These are phyloP conservation scores for Lanius collurio DNA, from an alignment of 2,113 vertebrate species.

Conservation along the genomic window DNA sequence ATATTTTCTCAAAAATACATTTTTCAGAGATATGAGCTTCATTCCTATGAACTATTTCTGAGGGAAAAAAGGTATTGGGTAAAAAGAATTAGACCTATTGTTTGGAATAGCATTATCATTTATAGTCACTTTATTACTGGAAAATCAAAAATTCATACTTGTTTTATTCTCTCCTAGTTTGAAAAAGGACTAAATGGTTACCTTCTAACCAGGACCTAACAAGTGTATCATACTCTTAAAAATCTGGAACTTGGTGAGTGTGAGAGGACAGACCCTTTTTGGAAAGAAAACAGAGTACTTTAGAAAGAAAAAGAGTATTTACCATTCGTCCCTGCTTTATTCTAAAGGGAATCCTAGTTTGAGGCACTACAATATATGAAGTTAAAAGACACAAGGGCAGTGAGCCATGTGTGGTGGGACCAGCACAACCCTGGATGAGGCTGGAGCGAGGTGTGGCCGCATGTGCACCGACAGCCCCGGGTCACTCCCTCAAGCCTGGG, in stretches of 20 bases:
- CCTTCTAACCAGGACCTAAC: neutral
- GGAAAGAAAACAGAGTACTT: neutral
- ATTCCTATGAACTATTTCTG: neutral
- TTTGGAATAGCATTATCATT: neutral
- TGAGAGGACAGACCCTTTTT: neutral
- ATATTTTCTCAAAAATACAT: neutral
- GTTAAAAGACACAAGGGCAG: neutral
- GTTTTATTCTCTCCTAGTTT: neutral
- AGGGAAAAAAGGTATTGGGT: neutral
- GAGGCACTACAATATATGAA: neutral
- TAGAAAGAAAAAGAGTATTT: neutral
- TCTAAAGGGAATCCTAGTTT: neutral
- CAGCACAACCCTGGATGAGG: neutral
- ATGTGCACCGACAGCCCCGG: rapidly evolving
- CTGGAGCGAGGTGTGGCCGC: rapidly evolving
- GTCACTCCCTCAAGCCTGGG: rapidly evolving
- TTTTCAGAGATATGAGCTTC: neutral
- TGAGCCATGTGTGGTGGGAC: neutral
- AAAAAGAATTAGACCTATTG: neutral
- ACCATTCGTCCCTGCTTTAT: neutral
- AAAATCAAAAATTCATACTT: neutral
- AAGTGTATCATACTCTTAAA: neutral
- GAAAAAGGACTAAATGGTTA: neutral
- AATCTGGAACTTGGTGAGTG: neutral
- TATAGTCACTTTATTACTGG: neutral